phyloP scores from a whole-genome alignment of 1,140 invertebrate species.

The Apolygus lucorum region DNA sequence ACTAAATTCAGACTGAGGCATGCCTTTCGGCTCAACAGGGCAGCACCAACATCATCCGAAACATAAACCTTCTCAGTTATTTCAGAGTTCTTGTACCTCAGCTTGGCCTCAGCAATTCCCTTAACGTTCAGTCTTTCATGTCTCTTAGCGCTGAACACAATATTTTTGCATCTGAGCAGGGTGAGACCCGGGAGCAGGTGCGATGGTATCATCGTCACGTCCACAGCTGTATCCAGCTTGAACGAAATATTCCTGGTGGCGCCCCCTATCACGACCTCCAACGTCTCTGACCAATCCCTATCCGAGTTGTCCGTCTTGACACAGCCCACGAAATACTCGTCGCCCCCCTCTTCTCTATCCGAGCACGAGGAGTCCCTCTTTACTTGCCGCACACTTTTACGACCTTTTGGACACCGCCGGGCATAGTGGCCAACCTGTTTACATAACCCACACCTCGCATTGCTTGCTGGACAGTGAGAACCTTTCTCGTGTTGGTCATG shows the following conservation, averaged over 20 bases:
- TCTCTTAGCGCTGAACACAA: too few species aligned
- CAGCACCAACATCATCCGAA: not conserved
- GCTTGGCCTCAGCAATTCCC: too few species aligned
- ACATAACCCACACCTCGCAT: not conserved
- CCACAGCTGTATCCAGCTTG: not conserved
- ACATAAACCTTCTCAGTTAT: not conserved
- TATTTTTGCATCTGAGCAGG: not conserved
- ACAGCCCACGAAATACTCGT: too few species aligned
- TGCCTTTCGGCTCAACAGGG: not conserved
- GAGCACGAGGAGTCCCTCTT: too few species aligned
- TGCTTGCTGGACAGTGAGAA: not conserved
- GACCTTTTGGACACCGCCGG: not conserved
- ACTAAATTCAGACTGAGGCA: not conserved
- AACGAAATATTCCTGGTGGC: too few species aligned
- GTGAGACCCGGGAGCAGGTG: not conserved
- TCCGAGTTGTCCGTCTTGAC: too few species aligned
- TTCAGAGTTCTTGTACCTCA: too few species aligned
- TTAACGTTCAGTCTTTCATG: too few species aligned
- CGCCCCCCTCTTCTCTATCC: too few species aligned
- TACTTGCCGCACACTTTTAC: not conserved
- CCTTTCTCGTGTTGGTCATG: not conserved
- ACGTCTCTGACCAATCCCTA: too few species aligned
- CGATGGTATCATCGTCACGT: not conserved
- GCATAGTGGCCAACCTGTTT: not conserved
- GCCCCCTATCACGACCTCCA: too few species aligned